These are phyloP conservation scores for Agriopis aurantiaria DNA, from an alignment of 2,888 invertebrate genomes.

Conservation along the genomic window DNA sequence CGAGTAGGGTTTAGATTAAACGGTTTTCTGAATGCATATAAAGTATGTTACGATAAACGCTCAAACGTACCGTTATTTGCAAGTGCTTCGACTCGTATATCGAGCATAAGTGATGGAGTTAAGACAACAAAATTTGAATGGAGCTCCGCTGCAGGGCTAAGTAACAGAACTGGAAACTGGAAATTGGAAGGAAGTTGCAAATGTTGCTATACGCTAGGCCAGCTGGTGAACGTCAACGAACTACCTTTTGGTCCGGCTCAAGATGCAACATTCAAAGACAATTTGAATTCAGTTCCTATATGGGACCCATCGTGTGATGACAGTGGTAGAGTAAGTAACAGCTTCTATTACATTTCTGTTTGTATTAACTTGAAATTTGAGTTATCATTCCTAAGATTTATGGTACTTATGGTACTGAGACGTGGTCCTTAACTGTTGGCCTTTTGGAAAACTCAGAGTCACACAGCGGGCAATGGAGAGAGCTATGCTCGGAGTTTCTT, in stretches of 20 bases:
- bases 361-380: too few species aligned
- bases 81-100: not conserved
- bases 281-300: slow-evolving; percentile 33
- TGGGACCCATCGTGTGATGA: slow-evolving; percentile 34
- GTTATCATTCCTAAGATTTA: too few species aligned
- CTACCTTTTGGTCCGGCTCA: slow-evolving; percentile 29
- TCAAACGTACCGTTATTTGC: slow-evolving; percentile 16
- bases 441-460: too few species aligned
- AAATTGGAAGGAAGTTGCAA: slow-evolving; percentile 23
- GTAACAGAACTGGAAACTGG: slow-evolving; percentile 7
- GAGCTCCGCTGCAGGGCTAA: slow-evolving; percentile 8
- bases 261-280: slow-evolving; percentile 16
- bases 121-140: slow-evolving; percentile 15
- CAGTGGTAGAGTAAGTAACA: slow-evolving; percentile 28
- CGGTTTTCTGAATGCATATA: slow-evolving; percentile 38
- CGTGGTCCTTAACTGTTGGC: too few species aligned
- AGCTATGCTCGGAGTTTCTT: too few species aligned
- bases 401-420: too few species aligned
- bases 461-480: too few species aligned
- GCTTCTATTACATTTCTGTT: too few species aligned
- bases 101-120: slow-evolving; percentile 12
- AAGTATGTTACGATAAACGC: slow-evolving; percentile 34
- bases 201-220: slow-evolving; percentile 23
- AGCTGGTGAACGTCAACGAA: slow-evolving; percentile 17
- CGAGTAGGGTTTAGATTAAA: slow-evolving; percentile 35